A percentile compares a stretch with the other conserved stretches of the same genome.
These are phyloP conservation scores for Criorhina ranunculi DNA, from an alignment of 2,888 invertebrate species.

Conservation along the genomic window DNA sequence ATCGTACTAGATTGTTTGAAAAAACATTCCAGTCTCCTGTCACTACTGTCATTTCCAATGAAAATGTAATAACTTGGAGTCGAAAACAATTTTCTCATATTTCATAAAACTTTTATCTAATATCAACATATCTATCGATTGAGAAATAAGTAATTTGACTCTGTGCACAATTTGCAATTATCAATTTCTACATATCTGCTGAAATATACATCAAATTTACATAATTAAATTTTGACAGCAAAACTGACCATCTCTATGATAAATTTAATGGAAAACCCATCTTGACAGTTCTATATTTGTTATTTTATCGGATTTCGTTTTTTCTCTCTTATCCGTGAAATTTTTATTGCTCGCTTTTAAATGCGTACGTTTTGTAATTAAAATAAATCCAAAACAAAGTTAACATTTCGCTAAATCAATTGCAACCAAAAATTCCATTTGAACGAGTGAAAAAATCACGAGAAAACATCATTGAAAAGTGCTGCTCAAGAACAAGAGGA, in stretches of 20 bases:
- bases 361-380: constrained; percentile 64
- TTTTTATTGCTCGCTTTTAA: constrained; percentile 65
- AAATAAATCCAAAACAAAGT: constrained; percentile 37
- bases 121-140: neutral
- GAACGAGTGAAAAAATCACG: constrained; percentile 24
- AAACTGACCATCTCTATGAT: constrained; percentile 41
- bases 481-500: constrained; percentile 21
- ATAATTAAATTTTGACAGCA: constrained; percentile 51
- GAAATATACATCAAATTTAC: constrained; percentile 22
- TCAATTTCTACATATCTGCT: neutral
- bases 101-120: neutral
- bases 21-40: constrained; percentile 40
- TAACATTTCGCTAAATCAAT: constrained; percentile 48
- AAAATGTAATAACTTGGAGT: constrained; percentile 43
- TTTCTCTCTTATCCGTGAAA: constrained; percentile 66
- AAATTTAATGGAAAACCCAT: constrained; percentile 17
- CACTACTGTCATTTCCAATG: neutral
- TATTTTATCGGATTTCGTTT: constrained; percentile 71
- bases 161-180: constrained; percentile 22
- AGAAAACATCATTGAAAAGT: constrained; percentile 52
- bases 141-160: constrained; percentile 10
- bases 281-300: constrained; percentile 74
- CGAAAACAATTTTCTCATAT: neutral
- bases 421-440: constrained; percentile 37
- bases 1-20: constrained; percentile 44